Evolutionary conservation across 2,113 vertebrate genomes (phyloP), one percentile per base, ranked within the genome.

Genomic region (Oreotragus oreotragus): DNA sequence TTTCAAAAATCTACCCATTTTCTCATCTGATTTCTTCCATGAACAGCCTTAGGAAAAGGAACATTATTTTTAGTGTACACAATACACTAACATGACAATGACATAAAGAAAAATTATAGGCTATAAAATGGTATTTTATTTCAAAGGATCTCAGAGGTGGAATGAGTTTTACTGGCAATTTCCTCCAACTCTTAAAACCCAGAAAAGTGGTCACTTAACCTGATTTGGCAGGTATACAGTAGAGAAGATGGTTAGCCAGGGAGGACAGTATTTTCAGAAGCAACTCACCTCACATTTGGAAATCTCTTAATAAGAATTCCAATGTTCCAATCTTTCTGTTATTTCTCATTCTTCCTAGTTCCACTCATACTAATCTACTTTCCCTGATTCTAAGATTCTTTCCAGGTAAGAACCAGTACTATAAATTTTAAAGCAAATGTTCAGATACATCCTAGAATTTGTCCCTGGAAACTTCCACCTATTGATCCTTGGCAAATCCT

Each of bases 1-100:
- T 36, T 96, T 90, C 57, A 90, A 64, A 94, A 39, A 93, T 94
- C 90, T 81, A 76, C 23, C 16, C 58, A 51, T 90, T 88, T 96
- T 90, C 49, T 97, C 53, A 77, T 80, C 16, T 94, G 45, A 58
- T 96, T 25, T 92, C 16, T 91, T 85, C 47, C 77, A 91, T 76
- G 25, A 90, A 90, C 3, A 91, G 57, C 28, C 53, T 84, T 57
- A 85, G 36, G 45, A 86, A 81, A 86, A n/a, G 33, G 28, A 73
- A 81, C 7, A 30, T 43, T 89, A 64, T 84, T 80, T 89, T 88
- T 51, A 64, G 14, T 81, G 8, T 77, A 85, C 28, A 84, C 8
- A 94, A 76, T 13, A 51, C 16, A 73, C 9, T 73, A 84, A 85
- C 39, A 94, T 45, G 57, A 89, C 85, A 86, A 57, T 13, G 12